phyloP scores from a whole-genome alignment of 2,797 vertebrate genomes.

The Euphonia xanthogaster region DNA sequence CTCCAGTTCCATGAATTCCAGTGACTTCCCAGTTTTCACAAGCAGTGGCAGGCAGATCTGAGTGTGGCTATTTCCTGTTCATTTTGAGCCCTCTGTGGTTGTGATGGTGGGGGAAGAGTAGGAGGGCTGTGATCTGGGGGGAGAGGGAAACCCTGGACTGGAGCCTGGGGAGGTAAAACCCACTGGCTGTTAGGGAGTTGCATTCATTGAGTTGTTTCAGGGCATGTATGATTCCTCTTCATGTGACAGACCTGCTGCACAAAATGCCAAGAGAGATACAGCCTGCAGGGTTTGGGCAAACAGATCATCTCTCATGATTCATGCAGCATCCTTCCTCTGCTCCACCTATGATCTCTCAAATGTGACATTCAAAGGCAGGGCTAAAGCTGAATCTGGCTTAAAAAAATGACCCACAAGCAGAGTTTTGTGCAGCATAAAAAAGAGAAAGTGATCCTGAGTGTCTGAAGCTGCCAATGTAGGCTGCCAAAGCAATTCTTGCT shows the following conservation, averaged over 20 bases:
- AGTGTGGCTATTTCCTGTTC: background rate
- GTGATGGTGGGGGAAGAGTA: background rate
- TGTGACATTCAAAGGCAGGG: background rate
- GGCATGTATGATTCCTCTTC: background rate
- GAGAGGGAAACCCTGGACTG: background rate
- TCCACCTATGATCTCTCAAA: background rate
- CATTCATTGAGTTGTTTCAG: background rate
- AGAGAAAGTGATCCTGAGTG: background rate
- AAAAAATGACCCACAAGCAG: background rate
- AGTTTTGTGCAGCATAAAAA: background rate
- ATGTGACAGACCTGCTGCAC: background rate
- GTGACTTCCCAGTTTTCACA: conserved; percentile 41
- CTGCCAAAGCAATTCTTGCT: background rate
- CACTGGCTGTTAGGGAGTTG: background rate
- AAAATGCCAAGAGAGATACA: background rate
- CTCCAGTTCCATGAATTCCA: conserved; percentile 56
- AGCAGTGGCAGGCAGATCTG: background rate
- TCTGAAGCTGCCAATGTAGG: background rate
- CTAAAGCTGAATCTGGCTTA: background rate
- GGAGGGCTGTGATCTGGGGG: background rate
- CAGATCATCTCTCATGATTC: background rate
- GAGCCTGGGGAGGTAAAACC: background rate
- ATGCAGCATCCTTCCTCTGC: background rate
- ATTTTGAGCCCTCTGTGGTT: background rate
- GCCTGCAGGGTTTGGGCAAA: background rate